Evolutionary conservation across 2,888 invertebrate species (phyloP).

Genomic region (Phalera bucephala): DNA sequence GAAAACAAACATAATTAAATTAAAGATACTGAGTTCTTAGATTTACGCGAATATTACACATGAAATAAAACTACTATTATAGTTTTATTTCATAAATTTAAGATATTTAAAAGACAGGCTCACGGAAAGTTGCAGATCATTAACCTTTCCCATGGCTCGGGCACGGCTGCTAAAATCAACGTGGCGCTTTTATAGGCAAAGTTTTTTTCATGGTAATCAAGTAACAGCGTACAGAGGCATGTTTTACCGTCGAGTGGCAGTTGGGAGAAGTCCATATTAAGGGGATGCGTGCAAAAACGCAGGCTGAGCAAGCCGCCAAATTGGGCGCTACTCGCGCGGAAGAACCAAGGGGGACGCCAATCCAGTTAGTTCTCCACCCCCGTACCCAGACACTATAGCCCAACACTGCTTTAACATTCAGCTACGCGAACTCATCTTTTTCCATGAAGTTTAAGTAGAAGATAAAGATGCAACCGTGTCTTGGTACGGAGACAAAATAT

Average conservation of each 20-base stretch:
- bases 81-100: too few species aligned
- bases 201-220: slow-evolving; percentile 38
- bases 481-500: slow-evolving; percentile 31
- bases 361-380: slow-evolving; percentile 50
- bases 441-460: slow-evolving; percentile 23
- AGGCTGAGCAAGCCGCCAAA: slow-evolving; percentile 50
- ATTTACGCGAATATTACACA: too few species aligned
- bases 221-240: slow-evolving; percentile 28
- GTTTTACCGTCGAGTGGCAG: slow-evolving; percentile 33
- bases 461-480: slow-evolving; percentile 30
- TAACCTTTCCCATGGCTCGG: slow-evolving; percentile 26
- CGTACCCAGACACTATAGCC: slow-evolving; percentile 32
- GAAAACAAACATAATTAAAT: slow-evolving; percentile 20
- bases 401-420: slow-evolving; percentile 40
- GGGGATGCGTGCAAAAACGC: slow-evolving; percentile 63
- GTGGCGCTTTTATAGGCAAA: slow-evolving; percentile 36
- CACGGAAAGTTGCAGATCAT: slow-evolving; percentile 32
- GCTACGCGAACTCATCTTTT: slow-evolving; percentile 35
- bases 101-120: slow-evolving; percentile 21
- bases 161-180: slow-evolving; percentile 30
- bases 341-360: slow-evolving; percentile 45
- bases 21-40: too few species aligned
- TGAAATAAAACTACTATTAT: too few species aligned
- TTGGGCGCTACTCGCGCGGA: slow-evolving; percentile 61
- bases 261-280: slow-evolving; percentile 41